Evolutionary conservation across 1,140 invertebrate genomes (phyloP), one percentile per base, ranked within the genome.

Genomic region (Holotrichia oblita): DNA sequence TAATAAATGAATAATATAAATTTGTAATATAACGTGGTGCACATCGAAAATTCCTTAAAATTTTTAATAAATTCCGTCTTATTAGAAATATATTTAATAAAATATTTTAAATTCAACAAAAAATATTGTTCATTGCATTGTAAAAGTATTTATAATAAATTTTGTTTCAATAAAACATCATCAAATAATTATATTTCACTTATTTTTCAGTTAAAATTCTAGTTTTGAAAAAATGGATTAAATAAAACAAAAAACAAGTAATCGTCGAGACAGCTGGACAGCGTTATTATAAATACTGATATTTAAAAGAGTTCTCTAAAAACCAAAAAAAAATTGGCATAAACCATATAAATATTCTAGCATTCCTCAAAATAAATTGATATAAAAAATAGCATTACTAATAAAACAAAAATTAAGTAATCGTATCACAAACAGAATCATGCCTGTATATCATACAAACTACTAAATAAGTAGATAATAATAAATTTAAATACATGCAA

Each of bases 11-110:
- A 22, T 61, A 61, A 69, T 27, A 27, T 69, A 27, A 12, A 69
- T 12, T 22, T 69, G 10, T 69, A 69, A 69, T 44, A 61, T 61
- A 61, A 61, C 9, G 61, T 69, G 61, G 22, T 69, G 61, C 61
- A 69, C 61, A 69, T 69, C 61, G 61, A 69, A 69, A 69, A 69
- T 69, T 69, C 61, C 61, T 14, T 27, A 22, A 69, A 0, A 69
- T 69, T 69, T 69, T 69, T 69, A 69, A 69, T 69, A 22, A 69
- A 69, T 69, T 69, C 61, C 61, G 61, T 69, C 61, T 69, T 69
- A 27, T 69, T 69, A 69, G 61, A 34, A 9, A 69, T 61, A 61
- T 69, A 69, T 69, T 34, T 69, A 69, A 69, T 24, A 10, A 69
- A 34, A 69, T 27, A 69, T 4, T 27, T 69, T 22, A 69, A 69